Evolutionary conservation across 2,888 invertebrate genomes (phyloP), one percentile per base, ranked within the genome.

Genomic region (Xanthia togata): DNA sequence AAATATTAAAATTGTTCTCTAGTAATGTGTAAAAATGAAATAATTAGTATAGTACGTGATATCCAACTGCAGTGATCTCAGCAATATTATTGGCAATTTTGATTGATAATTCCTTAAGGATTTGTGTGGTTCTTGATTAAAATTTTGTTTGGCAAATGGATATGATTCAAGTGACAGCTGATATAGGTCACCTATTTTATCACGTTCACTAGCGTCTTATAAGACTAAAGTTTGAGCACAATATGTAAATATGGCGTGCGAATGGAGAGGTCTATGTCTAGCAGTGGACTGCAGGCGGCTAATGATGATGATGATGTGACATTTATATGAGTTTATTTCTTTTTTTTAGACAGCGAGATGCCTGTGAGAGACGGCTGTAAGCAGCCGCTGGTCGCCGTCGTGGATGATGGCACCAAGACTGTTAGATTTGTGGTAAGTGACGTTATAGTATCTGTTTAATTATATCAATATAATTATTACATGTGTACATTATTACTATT

Each of bases 351-450:
- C 79, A 90, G 87, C 89, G 93, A 94, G 44, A 96, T 96, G 96
- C 96, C 96, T 26, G 96, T 96, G 3, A 91, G 91, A 68, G 95
- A 96, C 73, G 95, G 93, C 76, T 74, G 88, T 26, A 95, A 95
- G 89, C 92, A 93, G 81, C 92, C 96, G 23, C 90, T 99, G 57
- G 97, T 99, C 70, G 99, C 99, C 31, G 99, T 99, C 53, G 98
- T 99, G 79, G 99, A 99, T 93, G 99, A 99, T 92, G 99, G 99
- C 82, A 99, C 99, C n/a, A 98, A 98, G 89, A 98, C 98, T 64
- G 98, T 98, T 68, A 96, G 98, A 89, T 98, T 99, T 97, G 97
- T 98, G 96, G 98, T 98, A 93, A 97, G 97, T 91, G 68, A 60
- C 12, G 12, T 41, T n/a, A 55, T 23, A 23, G 5, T 57, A 8